phyloP scores from a whole-genome alignment of 2,797 vertebrate genomes.

The Lophius americanus region DNA sequence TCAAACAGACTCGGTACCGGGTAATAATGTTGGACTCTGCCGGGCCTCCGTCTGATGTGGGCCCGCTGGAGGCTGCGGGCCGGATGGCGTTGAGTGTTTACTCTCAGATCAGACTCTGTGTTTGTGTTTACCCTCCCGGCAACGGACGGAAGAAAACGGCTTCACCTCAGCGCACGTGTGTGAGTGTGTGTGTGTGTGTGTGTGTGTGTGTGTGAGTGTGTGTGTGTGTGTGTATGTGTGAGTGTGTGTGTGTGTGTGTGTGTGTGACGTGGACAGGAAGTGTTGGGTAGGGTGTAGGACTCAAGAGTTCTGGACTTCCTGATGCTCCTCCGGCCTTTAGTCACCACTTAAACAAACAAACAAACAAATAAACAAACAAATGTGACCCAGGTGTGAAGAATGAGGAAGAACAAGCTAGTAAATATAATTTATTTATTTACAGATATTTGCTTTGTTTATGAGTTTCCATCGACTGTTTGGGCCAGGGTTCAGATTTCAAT shows the following conservation, averaged over 20 bases:
- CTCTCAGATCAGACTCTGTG: slow-evolving; percentile 61
- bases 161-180: slow-evolving; percentile 44
- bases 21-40: slow-evolving; percentile 1
- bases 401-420: too few relatives aligned
- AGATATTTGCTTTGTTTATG: too few relatives aligned
- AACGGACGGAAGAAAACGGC: slow-evolving; percentile 46
- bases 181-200: slow-evolving; percentile 13
- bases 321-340: background rate
- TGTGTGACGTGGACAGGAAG: slow-evolving; percentile 15
- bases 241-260: slow-evolving; percentile 11
- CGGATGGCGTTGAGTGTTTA: slow-evolving; percentile 49
- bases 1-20: background rate
- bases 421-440: too few relatives aligned
- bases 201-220: slow-evolving; percentile 17
- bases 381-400: too few relatives aligned
- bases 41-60: slow-evolving; percentile 6
- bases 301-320: slow-evolving; percentile 24
- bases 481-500: too few relatives aligned
- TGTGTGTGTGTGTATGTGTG: slow-evolving; percentile 18
- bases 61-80: slow-evolving; percentile 33
- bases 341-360: too few relatives aligned
- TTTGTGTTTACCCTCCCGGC: slow-evolving; percentile 69
- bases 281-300: slow-evolving; percentile 9
- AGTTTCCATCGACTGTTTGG: too few relatives aligned
- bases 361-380: too few relatives aligned